Base-by-base conservation (phyloP, 2,113 vertebrate species). In the Australoheros scitulus region DNA sequence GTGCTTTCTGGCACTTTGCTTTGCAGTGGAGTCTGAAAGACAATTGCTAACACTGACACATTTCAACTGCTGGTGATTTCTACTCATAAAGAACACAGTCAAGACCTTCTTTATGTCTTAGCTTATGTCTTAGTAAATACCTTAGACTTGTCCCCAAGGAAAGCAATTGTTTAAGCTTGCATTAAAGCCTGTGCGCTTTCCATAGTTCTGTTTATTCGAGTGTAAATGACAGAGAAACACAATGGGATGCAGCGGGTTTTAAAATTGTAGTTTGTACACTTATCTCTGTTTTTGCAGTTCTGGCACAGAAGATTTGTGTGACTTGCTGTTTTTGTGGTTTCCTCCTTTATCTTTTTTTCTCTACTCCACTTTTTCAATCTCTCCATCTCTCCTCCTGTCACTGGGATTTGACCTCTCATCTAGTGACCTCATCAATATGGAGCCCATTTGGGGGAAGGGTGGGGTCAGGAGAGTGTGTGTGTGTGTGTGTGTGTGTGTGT, bases 371-470 rank as follows among this genome's bases (percentile, higher is more conserved):
- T 75, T 70, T 58, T 32, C 41, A 47, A 4, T 78, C 59, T 47
- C n/a, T 77, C 63, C 61, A 4, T 78, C 59, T 47, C n/a, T 77
- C 63, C 61, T n/a, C 78, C 75, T 60, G 70, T 90, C 84, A n/a
- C 64, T 78, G 70, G 41, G 83, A 82, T 85, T 47, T 91, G 88
- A 92, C 90, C 89, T 85, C 65, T 84, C 10, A 9, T 80, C 61
- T 74, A 29, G 68, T 91, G 91, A 92, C 91, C 92, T 93, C 91
- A 92, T 94, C 91, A 87, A 87, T 92, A 78, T 77, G 85, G 56
- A 84, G 83, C 85, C 87, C 18, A 2, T 93, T 91, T 90, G 79
- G 86, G 85, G 87, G 91, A 81, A 76, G 90, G 90, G 77, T 52
- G 7, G 74, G 88, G 88, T 92, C 83, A 77, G 68, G 79, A 56